Percentiles rank a stretch among this genome's conserved stretches.
phyloP scores from a whole-genome alignment of 2,113 vertebrate genomes.

The Corythornis cristatus region DNA sequence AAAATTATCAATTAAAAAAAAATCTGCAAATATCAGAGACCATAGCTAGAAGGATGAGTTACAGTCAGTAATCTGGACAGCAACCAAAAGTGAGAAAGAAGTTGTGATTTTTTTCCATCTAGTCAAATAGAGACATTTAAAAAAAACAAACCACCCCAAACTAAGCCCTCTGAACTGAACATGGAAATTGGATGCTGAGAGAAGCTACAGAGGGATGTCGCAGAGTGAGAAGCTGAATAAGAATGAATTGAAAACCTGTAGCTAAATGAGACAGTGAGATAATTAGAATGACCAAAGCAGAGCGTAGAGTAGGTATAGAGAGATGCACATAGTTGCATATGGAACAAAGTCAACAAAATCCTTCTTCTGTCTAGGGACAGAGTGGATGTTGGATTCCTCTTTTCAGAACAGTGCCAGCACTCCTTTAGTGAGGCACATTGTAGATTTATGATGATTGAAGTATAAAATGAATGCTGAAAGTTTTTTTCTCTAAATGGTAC shows the following conservation, averaged over 20 bases:
- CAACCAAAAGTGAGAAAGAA: neutral
- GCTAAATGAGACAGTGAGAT: neutral
- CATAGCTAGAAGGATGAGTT: neutral
- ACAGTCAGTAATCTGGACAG: neutral
- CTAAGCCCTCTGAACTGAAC: neutral
- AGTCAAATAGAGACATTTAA: neutral
- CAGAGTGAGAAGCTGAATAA: neutral
- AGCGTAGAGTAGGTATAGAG: neutral
- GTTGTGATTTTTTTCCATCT: neutral
- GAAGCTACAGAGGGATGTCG: neutral
- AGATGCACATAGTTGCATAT: neutral
- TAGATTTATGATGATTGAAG: neutral
- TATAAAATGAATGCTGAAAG: neutral
- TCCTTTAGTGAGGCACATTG: neutral
- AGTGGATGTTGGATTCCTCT: neutral
- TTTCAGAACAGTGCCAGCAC: neutral
- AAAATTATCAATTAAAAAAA: neutral
- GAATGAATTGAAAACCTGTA: neutral
- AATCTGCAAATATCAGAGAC: neutral
- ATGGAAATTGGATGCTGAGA: neutral
- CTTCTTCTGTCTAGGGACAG: neutral
- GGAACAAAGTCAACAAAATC: neutral
- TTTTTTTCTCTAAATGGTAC: neutral
- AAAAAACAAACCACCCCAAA: neutral
- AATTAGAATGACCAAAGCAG: neutral